Conservation (phyloP, 1,140 invertebrate genomes). For the Drosophila baimaii region DNA sequence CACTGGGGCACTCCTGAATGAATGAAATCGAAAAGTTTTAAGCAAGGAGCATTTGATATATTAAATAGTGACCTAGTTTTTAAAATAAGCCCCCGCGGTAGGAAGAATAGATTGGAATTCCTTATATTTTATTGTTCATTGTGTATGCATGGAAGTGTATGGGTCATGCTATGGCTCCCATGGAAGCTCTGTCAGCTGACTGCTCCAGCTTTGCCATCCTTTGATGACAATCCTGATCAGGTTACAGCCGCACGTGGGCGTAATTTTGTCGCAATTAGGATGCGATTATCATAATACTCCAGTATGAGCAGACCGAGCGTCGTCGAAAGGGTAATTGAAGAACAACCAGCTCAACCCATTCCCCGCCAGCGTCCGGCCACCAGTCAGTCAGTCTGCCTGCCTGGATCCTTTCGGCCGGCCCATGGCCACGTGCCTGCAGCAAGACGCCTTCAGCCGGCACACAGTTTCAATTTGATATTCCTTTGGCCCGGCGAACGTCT, state of each 20-base stretch:
- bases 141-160: neutral
- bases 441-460: conserved; percentile 52
- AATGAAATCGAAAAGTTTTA: too few species aligned
- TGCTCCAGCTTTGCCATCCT: conserved; percentile 35
- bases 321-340: conserved; percentile 80
- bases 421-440: conserved; percentile 64
- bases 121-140: neutral
- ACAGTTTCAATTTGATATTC: conserved; percentile 76
- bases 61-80: too few species aligned
- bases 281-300: conserved; percentile 84
- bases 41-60: too few species aligned
- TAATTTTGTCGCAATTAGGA: conserved; percentile 84
- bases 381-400: conserved; percentile 9
- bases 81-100: too few species aligned
- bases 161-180: conserved; percentile 5
- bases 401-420: conserved; percentile 17
- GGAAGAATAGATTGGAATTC: too few species aligned
- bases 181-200: conserved; percentile 20
- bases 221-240: conserved; percentile 74
- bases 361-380: conserved; percentile 21
- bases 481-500: conserved; percentile 53
- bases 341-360: conserved; percentile 48
- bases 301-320: conserved; percentile 56
- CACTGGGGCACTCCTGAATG: too few species aligned
- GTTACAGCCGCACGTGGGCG: conserved; percentile 83